These are phyloP conservation scores for Dendropsophus ebraccatus DNA, from an alignment of 2,113 vertebrate genomes.

Conservation along the genomic window DNA sequence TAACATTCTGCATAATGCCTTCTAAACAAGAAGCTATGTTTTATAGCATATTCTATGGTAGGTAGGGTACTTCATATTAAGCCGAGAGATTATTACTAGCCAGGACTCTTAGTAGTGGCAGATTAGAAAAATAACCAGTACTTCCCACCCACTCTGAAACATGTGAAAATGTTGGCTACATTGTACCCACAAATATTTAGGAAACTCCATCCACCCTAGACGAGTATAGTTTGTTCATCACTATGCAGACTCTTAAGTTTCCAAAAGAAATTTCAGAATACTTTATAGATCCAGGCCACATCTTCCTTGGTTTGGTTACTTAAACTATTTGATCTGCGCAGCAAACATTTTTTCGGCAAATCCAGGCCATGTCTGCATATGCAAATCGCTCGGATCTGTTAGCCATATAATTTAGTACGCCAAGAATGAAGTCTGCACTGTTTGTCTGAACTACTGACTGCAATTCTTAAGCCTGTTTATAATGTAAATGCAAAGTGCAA, in stretches of 20 bases:
- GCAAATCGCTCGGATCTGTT: constrained; percentile 6
- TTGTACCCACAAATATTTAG: constrained; percentile 34
- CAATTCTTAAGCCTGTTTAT: too few relatives aligned
- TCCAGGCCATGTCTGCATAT: not conserved
- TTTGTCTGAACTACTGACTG: not conserved
- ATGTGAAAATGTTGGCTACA: constrained; percentile 29
- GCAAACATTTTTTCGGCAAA: constrained; percentile 7
- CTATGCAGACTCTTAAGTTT: constrained; percentile 32
- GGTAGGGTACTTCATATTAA: not conserved
- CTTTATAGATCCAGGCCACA: constrained; percentile 31
- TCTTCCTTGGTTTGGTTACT: constrained; percentile 37
- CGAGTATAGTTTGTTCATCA: constrained; percentile 40
- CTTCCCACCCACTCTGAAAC: constrained; percentile 33
- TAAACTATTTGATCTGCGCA: constrained; percentile 36
- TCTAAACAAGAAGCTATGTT: not conserved
- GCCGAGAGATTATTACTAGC: not conserved
- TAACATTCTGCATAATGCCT: not conserved
- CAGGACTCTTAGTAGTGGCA: not conserved
- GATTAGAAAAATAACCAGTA: constrained; percentile 12
- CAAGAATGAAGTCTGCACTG: not conserved
- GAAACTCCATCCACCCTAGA: constrained; percentile 39
- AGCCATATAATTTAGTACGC: not conserved
- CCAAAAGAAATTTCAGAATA: constrained; percentile 41
- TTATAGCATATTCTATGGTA: not conserved
- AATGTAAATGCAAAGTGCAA: too few relatives aligned